Base-by-base conservation (phyloP, 1,140 invertebrate genomes). In the Cydia fagiglandana region DNA sequence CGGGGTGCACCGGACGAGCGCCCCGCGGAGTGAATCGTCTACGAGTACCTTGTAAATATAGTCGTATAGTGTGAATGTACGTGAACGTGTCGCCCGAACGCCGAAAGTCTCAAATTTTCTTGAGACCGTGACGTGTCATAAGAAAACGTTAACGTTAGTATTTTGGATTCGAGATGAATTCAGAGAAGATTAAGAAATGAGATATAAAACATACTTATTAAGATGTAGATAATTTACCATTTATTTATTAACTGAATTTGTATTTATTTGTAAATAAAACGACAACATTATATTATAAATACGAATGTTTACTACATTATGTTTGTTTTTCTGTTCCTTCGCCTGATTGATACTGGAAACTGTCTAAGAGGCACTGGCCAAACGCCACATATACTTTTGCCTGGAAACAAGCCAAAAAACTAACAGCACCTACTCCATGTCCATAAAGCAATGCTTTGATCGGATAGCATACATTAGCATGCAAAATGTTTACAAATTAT, bases 191-290 rank as follows among this genome's bases (percentile, higher is more conserved):
- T 91, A 91, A 91, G 88, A 91, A 88, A 92, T 91, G 91, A 91
- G 90, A 93, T 93, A 91, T 91, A 91, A 91, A 91, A 88, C 88
- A 91, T 91, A 91, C 88, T 91, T 91, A 91, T 90, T 93, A 93
- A 93, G 89, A 89, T 93, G 91, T 93, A 93, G 91, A 93, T 93
- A 93, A 93, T 92, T 92, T 93, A 93, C 91, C 91, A 93, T 93
- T 93, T 93, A 93, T 93, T 93, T 93, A 93, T 93, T 91, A 93
- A 91, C 90, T 91, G 88, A 93, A 91, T 91, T 93, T 93, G 91
- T 93, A 91, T 93, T 93, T 93, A 93, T 93, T 93, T 93, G 90
- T 91, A 93, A 91, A 93, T 93, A 93, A 93, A 93, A 91, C 86
- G 85, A 91, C 88, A 88, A 90, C 87, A 92, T 90, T 90, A 93